Base-by-base conservation (phyloP, 2,113 vertebrate genomes). In the Channa maculata region DNA sequence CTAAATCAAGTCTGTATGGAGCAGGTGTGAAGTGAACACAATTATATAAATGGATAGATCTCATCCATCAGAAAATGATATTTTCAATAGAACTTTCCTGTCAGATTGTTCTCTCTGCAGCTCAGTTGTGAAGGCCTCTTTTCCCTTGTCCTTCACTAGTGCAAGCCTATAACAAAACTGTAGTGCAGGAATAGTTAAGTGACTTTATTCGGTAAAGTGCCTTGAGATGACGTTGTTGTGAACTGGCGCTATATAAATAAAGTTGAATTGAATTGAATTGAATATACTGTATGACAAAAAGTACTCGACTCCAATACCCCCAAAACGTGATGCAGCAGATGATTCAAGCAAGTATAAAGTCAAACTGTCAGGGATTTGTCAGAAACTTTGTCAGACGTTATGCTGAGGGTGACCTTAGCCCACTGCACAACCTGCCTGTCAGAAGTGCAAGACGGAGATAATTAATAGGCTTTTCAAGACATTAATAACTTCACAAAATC, bases 1-100 rank as follows among this genome's bases (percentile, higher is more conserved):
- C 55, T 86, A 86, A 88, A 93, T 86, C n/a, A 65, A 79, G 82
- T 59, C 67, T 43, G 55, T 51, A 64, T 75, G 61, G 72, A 68
- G 59, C 65, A 37, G 65, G 69, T 81, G 83, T 81, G 63, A 89
- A 87, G 58, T 80, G 88, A 84, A 82, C 38, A 65, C 46, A 75
- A 75, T 84, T 70, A 78, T 78, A 77, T 81, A 71, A 82, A 85
- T 79, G 83, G 68, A 86, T 55, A 6, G 52, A 80, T 82, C 62
- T 87, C 71, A 86, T 87, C 71, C 71, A 91, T 82, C 85, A 83
- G 49, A 45, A 43, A 37, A 57, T 48, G 10, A 72, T 67, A 49
- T 78, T 57, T 81, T 83, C 53, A 68, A 62, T 50, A 15, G 49
- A 52, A 14, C 59, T 62, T 51, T 65, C 58, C 75, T 55, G 61